Base-by-base conservation (phyloP, 2,113 vertebrate species). In the Sciurus niger region DNA sequence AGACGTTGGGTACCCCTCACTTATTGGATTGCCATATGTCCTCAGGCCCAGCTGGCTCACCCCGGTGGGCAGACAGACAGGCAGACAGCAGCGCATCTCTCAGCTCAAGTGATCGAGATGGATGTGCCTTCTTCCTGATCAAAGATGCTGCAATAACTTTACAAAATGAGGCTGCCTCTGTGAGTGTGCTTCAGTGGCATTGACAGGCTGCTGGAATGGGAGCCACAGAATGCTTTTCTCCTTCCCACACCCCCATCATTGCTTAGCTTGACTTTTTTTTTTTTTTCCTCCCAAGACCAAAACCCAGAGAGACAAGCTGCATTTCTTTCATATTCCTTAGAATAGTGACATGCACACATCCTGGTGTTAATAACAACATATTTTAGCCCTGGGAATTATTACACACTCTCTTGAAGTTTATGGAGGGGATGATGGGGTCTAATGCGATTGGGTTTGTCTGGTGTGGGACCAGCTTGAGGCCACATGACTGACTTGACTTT, bases 1-100 rank as follows among this genome's bases (percentile, higher is more conserved):
- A 80, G 87, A 74, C 67, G 55, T 76, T 43, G 67, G 58, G 93
- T 55, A 22, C 70, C 24, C 65, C 25, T 97, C 12, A 6, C 67
- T 77, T 60, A 43, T 87, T 68, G 95, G 97, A 95, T 72, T 96
- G 92, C 96, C 96, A 95, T 90, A 93, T 97, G 95, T 92, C 73
- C 40, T 6, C 18, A 34, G 80, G 84, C 85, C 80, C 3, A 32
- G 74, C 40, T 22, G 65, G 89, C 91, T 96, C 93, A 40, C 72
- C 70, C 63, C 0, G 1, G 76, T 93, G 94, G 86, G 93, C 86
- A 88, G 89, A 55, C 67, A 28, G 78, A 48, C 67, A 4, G 76
- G 77, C 83, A 74, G 78, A 80, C 89, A 72, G 89, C 20, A 1
- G 55, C 77, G 37, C 17, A 46, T 74, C 60, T 74, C 60, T 46